Evolutionary conservation across 2,797 vertebrate genomes (phyloP).

Genomic region (Trachurus trachurus): DNA sequence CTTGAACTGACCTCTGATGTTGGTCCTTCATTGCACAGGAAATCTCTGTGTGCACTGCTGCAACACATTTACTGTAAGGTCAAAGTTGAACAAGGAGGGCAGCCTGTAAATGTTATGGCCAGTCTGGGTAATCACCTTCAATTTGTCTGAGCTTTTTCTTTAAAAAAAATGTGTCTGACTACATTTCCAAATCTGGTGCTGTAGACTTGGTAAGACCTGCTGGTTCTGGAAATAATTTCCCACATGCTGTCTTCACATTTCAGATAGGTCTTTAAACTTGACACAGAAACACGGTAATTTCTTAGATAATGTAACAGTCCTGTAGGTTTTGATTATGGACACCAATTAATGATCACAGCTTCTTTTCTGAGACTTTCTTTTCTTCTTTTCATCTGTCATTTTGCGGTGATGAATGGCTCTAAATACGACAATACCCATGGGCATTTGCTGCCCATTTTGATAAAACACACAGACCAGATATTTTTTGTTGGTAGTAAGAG

Average conservation of each 20-base stretch:
- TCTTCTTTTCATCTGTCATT: too few species aligned
- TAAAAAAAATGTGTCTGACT: background rate
- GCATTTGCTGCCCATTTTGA: too few species aligned
- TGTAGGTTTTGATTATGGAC: background rate
- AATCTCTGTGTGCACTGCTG: background rate
- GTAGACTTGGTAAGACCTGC: background rate
- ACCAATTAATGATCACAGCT: background rate
- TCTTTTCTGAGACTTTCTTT: background rate
- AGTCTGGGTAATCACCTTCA: background rate
- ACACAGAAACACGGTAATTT: too few species aligned
- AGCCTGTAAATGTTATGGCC: background rate
- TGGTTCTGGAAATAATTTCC: background rate
- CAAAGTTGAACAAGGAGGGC: background rate
- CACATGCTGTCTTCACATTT: background rate
- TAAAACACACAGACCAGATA: too few species aligned
- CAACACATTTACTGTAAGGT: background rate
- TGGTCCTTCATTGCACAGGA: background rate
- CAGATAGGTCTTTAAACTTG: background rate
- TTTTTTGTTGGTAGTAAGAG: too few species aligned
- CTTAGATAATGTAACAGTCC: background rate
- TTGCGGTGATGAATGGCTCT: background rate
- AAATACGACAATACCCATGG: background rate
- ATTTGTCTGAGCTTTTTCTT: background rate
- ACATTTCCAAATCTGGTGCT: background rate
- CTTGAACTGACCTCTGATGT: background rate